Evolutionary conservation across 1,140 invertebrate species (phyloP).

Genomic region (Linepithema humile): DNA sequence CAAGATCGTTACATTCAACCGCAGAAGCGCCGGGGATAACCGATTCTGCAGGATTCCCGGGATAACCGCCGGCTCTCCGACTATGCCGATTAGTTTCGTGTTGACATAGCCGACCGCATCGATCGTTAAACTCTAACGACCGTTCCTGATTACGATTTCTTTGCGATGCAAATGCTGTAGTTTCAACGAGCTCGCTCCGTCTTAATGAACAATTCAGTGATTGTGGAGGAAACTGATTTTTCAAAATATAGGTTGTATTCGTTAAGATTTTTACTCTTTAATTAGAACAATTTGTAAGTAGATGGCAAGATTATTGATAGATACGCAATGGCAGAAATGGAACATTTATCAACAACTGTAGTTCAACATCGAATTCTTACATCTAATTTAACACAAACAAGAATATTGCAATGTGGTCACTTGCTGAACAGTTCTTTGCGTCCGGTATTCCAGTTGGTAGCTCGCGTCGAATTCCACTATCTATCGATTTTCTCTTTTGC

Average conservation of each 20-base stretch:
- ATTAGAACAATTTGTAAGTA: no score
- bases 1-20: slow-evolving; percentile 66
- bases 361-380: no score
- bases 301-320: neutral
- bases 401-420: slow-evolving; percentile 10
- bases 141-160: slow-evolving; percentile 67
- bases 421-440: slow-evolving; percentile 10
- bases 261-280: neutral
- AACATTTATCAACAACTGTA: no score
- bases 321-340: no score
- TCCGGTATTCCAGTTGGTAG: slow-evolving; percentile 1
- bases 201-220: slow-evolving; percentile 1
- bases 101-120: slow-evolving; percentile 68
- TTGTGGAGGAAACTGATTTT: neutral
- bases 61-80: slow-evolving; percentile 72
- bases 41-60: slow-evolving; percentile 70
- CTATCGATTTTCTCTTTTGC: slow-evolving; percentile 44
- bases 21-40: slow-evolving; percentile 61
- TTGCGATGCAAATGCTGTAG: slow-evolving; percentile 48
- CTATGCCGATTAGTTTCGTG: slow-evolving; percentile 76
- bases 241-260: neutral
- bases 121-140: slow-evolving; percentile 66
- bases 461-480: slow-evolving; percentile 28
- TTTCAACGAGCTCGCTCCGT: neutral
- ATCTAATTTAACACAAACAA: no score